These are phyloP conservation scores for Leptarthrus brevirostris DNA, from an alignment of 2,888 invertebrate species.

Conservation along the genomic window DNA sequence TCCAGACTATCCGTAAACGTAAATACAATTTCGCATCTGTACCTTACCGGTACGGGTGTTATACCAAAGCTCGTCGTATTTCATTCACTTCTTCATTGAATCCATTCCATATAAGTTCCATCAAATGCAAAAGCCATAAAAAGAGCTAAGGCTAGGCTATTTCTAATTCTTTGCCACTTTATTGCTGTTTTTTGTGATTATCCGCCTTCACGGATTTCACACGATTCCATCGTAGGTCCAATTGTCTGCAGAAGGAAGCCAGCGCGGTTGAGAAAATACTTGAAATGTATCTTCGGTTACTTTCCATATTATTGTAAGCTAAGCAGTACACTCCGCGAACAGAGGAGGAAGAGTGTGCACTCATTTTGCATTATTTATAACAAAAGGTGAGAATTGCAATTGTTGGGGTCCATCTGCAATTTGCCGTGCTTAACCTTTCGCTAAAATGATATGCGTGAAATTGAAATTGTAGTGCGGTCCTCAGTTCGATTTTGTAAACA, in stretches of 20 bases:
- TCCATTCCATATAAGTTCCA: slow-evolving; percentile 12
- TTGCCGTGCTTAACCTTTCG: slow-evolving; percentile 49
- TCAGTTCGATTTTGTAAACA: slow-evolving; percentile 27
- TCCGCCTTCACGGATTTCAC: slow-evolving; percentile 52
- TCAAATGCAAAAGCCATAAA: slow-evolving; percentile 22
- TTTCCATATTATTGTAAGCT: slow-evolving; percentile 6
- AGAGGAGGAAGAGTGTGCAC: slow-evolving; percentile 25
- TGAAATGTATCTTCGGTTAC: slow-evolving; percentile 13
- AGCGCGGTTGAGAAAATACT: neutral
- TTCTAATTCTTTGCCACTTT: slow-evolving; percentile 20
- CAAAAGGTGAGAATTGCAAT: slow-evolving; percentile 53
- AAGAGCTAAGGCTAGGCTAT: slow-evolving; percentile 3
- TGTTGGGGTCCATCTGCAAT: slow-evolving; percentile 50
- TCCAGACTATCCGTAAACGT: neutral
- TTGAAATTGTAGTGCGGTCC: slow-evolving; percentile 49
- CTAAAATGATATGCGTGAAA: slow-evolving; percentile 53
- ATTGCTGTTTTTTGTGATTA: slow-evolving; percentile 45
- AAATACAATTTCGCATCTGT: slow-evolving; percentile 6
- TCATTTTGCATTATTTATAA: slow-evolving; percentile 52
- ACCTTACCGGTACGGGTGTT: neutral
- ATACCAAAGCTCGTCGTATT: neutral
- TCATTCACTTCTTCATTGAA: neutral
- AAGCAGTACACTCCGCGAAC: neutral
- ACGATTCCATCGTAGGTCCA: slow-evolving; percentile 41
- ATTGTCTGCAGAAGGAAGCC: neutral